phyloP scores from a whole-genome alignment of 2,888 invertebrate species.

The Dexiosoma caninum region DNA sequence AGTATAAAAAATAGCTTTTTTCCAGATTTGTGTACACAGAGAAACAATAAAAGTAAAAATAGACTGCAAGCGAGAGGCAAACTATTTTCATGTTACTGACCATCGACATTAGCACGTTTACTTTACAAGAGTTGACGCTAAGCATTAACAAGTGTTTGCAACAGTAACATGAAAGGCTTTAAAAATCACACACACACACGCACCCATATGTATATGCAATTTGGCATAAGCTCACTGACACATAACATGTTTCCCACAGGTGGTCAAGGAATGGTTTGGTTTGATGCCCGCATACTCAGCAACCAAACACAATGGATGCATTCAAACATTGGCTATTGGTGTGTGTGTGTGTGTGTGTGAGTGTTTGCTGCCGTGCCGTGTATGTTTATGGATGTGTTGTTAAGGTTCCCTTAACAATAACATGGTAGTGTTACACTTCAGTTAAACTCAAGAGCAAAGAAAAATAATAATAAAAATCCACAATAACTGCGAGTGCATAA shows the following conservation, averaged over 20 bases:
- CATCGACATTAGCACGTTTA: slow-evolving; percentile 51
- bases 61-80: not conserved
- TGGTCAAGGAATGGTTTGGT: slow-evolving; percentile 22
- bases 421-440: slow-evolving; percentile 54
- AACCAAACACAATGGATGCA: slow-evolving; percentile 29
- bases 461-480: not conserved
- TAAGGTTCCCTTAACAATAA: slow-evolving; percentile 46
- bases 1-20: slow-evolving; percentile 9
- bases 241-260: not conserved
- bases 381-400: too few relatives aligned
- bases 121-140: slow-evolving; percentile 42
- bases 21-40: not conserved
- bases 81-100: slow-evolving; percentile 41
- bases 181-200: not conserved
- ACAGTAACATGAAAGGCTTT: not conserved
- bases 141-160: slow-evolving; percentile 48
- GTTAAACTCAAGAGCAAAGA: slow-evolving; percentile 53
- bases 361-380: too few relatives aligned
- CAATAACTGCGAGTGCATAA: slow-evolving; percentile 22
- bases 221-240: not conserved
- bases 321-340: not conserved
- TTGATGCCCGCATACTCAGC: slow-evolving; percentile 27
- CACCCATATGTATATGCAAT: not conserved
- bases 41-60: not conserved
- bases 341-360: not conserved